Conservation (phyloP, 2,113 vertebrate species). For the Rissa tridactyla region DNA sequence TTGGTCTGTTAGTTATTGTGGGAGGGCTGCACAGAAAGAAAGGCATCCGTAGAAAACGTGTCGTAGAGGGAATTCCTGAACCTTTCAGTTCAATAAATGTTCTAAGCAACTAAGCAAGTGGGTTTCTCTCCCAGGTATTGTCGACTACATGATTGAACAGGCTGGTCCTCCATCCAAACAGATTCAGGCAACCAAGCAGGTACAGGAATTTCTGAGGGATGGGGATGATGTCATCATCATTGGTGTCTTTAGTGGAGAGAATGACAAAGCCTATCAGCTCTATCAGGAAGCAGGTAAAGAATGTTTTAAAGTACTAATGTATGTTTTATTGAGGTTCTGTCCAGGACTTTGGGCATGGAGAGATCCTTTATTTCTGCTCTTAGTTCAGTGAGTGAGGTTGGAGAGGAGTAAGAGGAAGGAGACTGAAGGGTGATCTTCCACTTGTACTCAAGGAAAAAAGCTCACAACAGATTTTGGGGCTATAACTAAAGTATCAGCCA, state of each 20-base stretch:
- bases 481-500: background rate
- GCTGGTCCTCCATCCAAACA: conserved; percentile 93
- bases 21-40: background rate
- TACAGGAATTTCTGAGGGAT: conserved; percentile 90
- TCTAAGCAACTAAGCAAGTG: background rate
- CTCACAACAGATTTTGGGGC: background rate
- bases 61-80: background rate
- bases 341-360: background rate
- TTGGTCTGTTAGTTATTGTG: background rate
- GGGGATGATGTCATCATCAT: conserved; percentile 90
- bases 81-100: background rate
- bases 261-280: conserved; percentile 80
- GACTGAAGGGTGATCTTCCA: background rate
- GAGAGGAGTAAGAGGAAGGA: background rate
- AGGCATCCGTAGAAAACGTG: background rate
- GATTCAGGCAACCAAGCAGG: conserved; percentile 85
- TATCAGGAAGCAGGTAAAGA: conserved; percentile 91
- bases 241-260: conserved; percentile 83
- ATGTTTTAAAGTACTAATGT: background rate
- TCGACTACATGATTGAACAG: conserved; percentile 92
- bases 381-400: background rate
- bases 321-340: background rate
- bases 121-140: conserved; percentile 79
- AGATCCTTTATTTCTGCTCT: background rate
- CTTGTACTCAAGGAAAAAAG: background rate